phyloP scores from a whole-genome alignment of 2,888 invertebrate genomes.

The Pseudoips prasinana region DNA sequence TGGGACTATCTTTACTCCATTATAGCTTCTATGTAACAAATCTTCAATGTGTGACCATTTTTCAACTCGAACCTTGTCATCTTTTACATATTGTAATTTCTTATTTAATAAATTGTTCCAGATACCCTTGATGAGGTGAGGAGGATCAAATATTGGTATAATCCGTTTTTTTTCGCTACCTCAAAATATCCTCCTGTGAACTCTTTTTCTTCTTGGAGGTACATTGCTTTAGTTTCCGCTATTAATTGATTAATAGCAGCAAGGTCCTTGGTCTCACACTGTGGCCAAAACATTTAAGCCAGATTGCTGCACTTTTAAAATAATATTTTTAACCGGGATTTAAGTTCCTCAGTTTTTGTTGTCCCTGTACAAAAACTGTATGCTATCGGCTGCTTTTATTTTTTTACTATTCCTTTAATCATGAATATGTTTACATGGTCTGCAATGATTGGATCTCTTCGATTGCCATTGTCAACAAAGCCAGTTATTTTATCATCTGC shows the following conservation, averaged over 20 bases:
- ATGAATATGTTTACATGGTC: no score
- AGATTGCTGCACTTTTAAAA: neutral
- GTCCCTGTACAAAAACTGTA: neutral
- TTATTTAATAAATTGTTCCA: conserved; percentile 2
- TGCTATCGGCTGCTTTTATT: neutral
- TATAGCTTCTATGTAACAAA: neutral
- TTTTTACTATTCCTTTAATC: neutral
- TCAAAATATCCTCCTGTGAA: neutral
- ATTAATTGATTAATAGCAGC: neutral
- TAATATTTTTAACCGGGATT: no score
- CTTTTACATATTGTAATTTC: neutral
- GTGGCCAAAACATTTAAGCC: conserved; percentile 2
- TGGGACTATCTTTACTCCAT: neutral
- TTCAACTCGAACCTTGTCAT: neutral
- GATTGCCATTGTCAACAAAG: conserved; percentile 2
- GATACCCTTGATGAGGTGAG: conserved; percentile 4
- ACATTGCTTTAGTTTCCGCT: neutral
- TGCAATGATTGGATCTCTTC: neutral
- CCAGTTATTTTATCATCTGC: neutral
- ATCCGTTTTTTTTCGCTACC: no score
- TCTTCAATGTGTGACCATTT: conserved; percentile 1
- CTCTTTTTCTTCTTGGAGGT: neutral
- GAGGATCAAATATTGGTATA: conserved; percentile 1
- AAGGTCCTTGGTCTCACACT: conserved; percentile 4
- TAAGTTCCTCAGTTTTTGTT: no score